These are phyloP conservation scores for Emberiza fucata DNA, from an alignment of 2,113 vertebrate genomes.

Conservation along the genomic window DNA sequence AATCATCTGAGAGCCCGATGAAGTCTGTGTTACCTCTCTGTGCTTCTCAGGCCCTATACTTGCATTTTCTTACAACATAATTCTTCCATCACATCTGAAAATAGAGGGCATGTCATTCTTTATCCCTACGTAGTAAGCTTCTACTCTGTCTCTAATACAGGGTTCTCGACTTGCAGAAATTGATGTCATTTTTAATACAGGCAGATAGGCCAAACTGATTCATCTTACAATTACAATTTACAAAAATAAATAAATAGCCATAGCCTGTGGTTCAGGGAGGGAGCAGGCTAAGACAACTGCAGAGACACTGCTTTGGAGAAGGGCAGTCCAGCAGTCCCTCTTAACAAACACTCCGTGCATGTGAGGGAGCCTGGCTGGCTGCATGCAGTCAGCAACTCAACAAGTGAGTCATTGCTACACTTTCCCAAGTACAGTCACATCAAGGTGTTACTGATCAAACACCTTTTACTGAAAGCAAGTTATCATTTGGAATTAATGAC, in stretches of 20 bases:
- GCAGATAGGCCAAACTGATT: not conserved
- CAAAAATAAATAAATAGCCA: not conserved
- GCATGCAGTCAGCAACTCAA: fast-evolving
- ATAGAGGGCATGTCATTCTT: not conserved
- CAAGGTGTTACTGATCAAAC: not conserved
- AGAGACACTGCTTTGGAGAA: fast-evolving
- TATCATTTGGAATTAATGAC: fast-evolving
- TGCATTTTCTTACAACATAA: not conserved
- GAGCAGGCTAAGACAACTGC: not conserved
- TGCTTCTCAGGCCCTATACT: not conserved
- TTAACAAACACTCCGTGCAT: fast-evolving
- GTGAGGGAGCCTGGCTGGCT: not conserved
- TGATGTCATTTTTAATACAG: not conserved
- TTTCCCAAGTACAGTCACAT: not conserved
- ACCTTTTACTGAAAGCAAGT: not conserved
- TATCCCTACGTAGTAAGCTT: not conserved
- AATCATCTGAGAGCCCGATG: not conserved
- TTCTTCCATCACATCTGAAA: not conserved
- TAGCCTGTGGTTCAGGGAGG: not conserved
- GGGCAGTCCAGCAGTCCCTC: not conserved
- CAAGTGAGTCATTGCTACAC: not conserved
- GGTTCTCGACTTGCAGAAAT: not conserved
- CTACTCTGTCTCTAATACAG: not conserved
- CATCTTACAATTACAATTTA: not conserved
- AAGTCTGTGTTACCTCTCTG: not conserved